Evolutionary conservation across 2,888 invertebrate species (phyloP).

Genomic region (Melikaiella ostensackeni): DNA sequence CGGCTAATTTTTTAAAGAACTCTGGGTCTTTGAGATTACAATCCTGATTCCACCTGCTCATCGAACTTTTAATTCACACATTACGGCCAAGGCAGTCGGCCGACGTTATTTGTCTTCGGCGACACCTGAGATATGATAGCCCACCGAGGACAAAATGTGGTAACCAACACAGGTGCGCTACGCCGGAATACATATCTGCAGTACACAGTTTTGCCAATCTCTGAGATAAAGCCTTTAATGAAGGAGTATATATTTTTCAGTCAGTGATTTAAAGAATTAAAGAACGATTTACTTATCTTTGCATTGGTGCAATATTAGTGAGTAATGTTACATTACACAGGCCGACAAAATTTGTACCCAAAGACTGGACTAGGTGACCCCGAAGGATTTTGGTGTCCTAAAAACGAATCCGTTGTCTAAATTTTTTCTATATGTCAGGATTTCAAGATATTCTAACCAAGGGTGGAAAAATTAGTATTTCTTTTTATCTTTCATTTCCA

Average conservation of each 20-base stretch:
- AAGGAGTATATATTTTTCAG: not conserved
- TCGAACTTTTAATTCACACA: slow-evolving; percentile 53
- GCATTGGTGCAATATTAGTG: not conserved
- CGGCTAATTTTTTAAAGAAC: slow-evolving; percentile 34
- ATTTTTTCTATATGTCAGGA: no score
- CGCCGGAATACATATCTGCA: not conserved
- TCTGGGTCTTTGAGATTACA: slow-evolving; percentile 36
- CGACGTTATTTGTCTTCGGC: slow-evolving; percentile 55
- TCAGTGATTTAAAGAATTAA: slow-evolving; percentile 4
- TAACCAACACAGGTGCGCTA: slow-evolving; percentile 1
- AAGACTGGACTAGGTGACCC: no score
- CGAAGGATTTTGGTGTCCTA: no score
- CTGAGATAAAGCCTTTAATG: slow-evolving; percentile 33
- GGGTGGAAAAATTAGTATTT: no score
- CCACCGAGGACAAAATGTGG: slow-evolving; percentile 32
- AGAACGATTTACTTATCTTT: not conserved
- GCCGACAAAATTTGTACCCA: no score
- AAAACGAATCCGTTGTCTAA: no score
- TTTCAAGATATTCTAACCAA: no score
- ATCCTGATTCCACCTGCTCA: slow-evolving; percentile 51
- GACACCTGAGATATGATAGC: slow-evolving; percentile 57
- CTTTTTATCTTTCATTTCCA: no score
- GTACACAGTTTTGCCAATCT: slow-evolving; percentile 25
- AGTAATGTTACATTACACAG: no score
- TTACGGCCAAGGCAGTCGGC: slow-evolving; percentile 43